A percentile compares a stretch with the other conserved stretches of the same genome.
Evolutionary conservation across 2,888 invertebrate genomes (phyloP).

Genomic region (Erpobdella octoculata): DNA sequence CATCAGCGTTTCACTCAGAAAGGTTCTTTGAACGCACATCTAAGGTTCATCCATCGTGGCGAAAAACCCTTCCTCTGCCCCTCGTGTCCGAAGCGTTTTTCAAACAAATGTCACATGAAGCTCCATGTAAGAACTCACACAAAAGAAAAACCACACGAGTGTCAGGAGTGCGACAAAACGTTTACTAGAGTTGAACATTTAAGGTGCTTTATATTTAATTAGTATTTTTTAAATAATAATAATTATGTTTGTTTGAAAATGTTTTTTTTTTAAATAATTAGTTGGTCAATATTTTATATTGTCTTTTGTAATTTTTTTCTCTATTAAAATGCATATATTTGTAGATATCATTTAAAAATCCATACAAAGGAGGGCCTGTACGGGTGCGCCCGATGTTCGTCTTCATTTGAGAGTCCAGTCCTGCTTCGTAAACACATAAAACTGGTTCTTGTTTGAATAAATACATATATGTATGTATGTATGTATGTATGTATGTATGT

Average conservation of each 20-base stretch:
- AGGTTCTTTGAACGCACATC: conserved; percentile 6
- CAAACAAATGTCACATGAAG: not conserved
- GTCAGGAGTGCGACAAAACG: not conserved
- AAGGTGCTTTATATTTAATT: not conserved
- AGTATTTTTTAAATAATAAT: too few species aligned
- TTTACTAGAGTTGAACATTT: not conserved
- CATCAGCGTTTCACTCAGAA: conserved; percentile 18
- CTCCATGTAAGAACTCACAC: not conserved
- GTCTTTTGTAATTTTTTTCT: not conserved
- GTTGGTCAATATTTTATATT: not conserved
- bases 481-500: too few species aligned
- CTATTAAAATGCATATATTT: not conserved
- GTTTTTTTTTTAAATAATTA: too few species aligned
- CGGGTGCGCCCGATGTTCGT: not conserved
- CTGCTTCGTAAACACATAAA: not conserved
- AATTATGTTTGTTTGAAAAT: too few species aligned
- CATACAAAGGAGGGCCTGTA: not conserved
- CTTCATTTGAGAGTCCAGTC: not conserved
- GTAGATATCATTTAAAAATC: not conserved
- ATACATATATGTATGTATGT: too few species aligned
- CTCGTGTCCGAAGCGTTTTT: not conserved
- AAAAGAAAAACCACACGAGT: not conserved
- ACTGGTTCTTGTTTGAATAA: too few species aligned
- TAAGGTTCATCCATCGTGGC: not conserved
- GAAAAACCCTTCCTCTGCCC: not conserved